Evolutionary conservation across 2,888 invertebrate genomes (phyloP).

Genomic region (Pterostichus madidus): DNA sequence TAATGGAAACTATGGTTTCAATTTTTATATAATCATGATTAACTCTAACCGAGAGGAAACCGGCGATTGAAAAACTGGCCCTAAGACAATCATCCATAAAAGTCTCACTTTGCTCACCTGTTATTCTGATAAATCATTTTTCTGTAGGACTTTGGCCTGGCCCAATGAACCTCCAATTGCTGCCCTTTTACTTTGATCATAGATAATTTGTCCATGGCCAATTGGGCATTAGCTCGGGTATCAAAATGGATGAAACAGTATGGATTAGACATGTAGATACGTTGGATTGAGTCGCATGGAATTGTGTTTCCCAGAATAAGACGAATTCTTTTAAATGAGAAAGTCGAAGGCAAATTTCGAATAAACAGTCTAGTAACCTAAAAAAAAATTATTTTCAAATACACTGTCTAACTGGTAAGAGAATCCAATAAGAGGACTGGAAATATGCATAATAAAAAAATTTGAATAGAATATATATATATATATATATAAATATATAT

Average conservation of each 20-base stretch:
- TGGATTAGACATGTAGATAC: slow-evolving; percentile 29
- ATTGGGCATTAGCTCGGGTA: slow-evolving; percentile 33
- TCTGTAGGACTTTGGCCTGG: slow-evolving; percentile 42
- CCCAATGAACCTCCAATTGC: slow-evolving; percentile 52
- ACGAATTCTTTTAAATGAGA: not conserved
- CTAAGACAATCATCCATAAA: too few species aligned
- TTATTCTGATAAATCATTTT: not conserved
- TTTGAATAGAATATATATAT: too few species aligned
- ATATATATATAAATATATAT: too few species aligned
- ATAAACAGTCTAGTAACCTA: slow-evolving; percentile 56
- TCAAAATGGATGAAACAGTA: slow-evolving; percentile 57
- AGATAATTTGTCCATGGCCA: slow-evolving; percentile 24
- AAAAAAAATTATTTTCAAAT: too few species aligned
- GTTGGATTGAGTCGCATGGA: not conserved
- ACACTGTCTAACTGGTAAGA: too few species aligned
- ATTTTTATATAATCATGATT: too few species aligned
- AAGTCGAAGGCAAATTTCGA: not conserved
- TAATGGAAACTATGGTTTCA: too few species aligned
- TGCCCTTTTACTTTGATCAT: slow-evolving; percentile 18
- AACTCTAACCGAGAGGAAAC: too few species aligned
- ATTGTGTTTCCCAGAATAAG: not conserved
- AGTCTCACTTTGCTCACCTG: slow-evolving; percentile 5
- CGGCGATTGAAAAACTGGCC: too few species aligned
- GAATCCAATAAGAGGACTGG: too few species aligned
- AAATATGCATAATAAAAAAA: too few species aligned